Conservation (phyloP, 2,888 invertebrate genomes). For the Lepidonotus clava region DNA sequence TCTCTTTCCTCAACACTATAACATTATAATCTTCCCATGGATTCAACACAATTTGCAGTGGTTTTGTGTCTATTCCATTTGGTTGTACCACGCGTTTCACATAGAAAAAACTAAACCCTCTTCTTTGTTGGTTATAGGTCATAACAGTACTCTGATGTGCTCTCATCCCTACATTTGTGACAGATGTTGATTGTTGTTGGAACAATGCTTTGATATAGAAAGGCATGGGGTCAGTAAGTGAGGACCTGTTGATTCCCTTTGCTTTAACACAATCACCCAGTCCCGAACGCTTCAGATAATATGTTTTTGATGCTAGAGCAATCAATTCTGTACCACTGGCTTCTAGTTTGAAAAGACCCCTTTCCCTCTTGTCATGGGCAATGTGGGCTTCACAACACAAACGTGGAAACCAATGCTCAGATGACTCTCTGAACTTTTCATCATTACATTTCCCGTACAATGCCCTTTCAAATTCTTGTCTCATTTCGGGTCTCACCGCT, state of each 20-base stretch:
- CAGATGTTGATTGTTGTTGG: neutral
- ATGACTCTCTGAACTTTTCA: neutral
- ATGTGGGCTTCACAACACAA: neutral
- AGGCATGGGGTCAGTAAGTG: neutral
- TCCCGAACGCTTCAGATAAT: conserved; percentile 3
- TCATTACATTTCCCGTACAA: neutral
- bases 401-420: conserved; percentile 36
- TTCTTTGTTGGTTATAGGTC: neutral
- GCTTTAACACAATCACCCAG: neutral
- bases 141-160: neutral
- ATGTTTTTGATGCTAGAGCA: conserved; percentile 54
- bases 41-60: neutral
- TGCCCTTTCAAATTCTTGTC: neutral
- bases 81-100: neutral
- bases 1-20: neutral
- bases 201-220: neutral
- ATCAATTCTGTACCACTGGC: conserved; percentile 37
- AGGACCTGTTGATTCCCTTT: neutral
- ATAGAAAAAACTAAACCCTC: neutral
- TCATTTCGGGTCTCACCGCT: neutral
- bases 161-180: neutral
- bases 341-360: conserved; percentile 57
- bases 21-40: neutral
- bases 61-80: neutral
- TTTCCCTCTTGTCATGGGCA: conserved; percentile 49